Evolutionary conservation across 1,140 invertebrate species (phyloP).

Genomic region (Tetramorium simillimum): DNA sequence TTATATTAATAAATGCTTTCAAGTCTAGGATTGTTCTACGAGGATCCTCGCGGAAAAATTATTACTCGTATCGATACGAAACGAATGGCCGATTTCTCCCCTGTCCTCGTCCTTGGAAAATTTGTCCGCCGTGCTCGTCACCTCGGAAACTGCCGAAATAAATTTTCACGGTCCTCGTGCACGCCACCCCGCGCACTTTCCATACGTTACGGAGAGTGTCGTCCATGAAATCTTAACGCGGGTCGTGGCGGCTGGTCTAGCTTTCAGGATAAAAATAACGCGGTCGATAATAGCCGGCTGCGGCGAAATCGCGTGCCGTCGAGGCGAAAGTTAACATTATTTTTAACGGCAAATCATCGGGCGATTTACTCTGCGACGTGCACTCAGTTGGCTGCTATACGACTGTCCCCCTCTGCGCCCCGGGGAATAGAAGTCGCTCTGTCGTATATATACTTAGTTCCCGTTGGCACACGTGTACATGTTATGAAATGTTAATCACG

Average conservation of each 20-base stretch:
- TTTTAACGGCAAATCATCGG: conserved; percentile 55
- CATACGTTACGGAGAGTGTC: conserved; percentile 14
- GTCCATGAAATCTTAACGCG: conserved; percentile 54
- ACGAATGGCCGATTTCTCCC: neutral
- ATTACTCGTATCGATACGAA: neutral
- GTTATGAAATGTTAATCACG: conserved; percentile 57
- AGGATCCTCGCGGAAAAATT: neutral
- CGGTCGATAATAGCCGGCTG: conserved; percentile 52
- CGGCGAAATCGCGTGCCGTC: conserved; percentile 48
- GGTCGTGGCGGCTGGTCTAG: conserved; percentile 30
- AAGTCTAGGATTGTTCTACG: neutral
- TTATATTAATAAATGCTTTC: neutral
- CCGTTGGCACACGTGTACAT: conserved; percentile 55
- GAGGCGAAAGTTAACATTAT: conserved; percentile 56
- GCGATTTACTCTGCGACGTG: conserved; percentile 37
- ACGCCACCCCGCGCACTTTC: neutral
- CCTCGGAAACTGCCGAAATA: neutral
- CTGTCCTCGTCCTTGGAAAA: neutral
- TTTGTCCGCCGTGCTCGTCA: conserved; percentile 4
- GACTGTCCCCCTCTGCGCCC: neutral
- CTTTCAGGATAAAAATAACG: conserved; percentile 56
- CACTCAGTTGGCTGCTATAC: neutral
- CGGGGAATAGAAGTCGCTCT: conserved; percentile 6
- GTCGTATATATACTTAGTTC: conserved; percentile 36
- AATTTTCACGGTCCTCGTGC: conserved; percentile 34